phyloP scores from a whole-genome alignment of 2,888 invertebrate genomes.

The Trissonchulus sp. region DNA sequence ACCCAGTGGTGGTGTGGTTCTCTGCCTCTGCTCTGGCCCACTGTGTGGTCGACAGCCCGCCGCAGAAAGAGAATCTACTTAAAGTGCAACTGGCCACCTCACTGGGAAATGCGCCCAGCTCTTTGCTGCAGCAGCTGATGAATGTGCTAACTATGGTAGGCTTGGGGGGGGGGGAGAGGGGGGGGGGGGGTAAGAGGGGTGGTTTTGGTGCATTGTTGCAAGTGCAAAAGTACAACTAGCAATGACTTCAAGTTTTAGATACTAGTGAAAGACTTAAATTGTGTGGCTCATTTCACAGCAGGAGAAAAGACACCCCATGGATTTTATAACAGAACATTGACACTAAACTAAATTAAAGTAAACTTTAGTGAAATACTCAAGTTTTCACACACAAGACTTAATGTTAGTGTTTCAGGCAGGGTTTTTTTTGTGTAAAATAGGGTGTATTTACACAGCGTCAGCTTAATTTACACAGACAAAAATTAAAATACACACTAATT shows the following conservation, averaged over 20 bases:
- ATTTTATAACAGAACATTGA: no score
- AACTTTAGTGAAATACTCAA: no score
- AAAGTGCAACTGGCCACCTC: constrained; percentile 81
- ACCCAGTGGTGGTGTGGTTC: constrained; percentile 76
- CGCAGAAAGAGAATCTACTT: constrained; percentile 75
- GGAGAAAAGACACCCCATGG: no score
- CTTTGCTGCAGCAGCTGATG: constrained; percentile 80
- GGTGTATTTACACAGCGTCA: not conserved
- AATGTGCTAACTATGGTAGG: constrained; percentile 66
- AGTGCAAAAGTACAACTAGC: no score
- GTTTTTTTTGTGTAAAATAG: not conserved
- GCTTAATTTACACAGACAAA: not conserved
- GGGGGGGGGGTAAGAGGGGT: constrained; percentile 1
- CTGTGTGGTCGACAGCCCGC: constrained; percentile 66
- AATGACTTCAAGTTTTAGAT: no score
- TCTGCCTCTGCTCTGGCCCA: constrained; percentile 84
- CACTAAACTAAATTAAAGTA: no score
- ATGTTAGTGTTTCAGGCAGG: no score
- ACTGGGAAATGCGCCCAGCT: constrained; percentile 74
- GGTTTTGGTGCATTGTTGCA: no score
- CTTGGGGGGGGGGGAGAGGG: not conserved
- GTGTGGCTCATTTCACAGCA: no score
- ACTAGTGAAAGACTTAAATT: no score
- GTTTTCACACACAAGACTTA: no score
- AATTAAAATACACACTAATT: not conserved